Conservation (phyloP, 92 coral and sea anemone species). For the Scolanthus callimorphus region DNA sequence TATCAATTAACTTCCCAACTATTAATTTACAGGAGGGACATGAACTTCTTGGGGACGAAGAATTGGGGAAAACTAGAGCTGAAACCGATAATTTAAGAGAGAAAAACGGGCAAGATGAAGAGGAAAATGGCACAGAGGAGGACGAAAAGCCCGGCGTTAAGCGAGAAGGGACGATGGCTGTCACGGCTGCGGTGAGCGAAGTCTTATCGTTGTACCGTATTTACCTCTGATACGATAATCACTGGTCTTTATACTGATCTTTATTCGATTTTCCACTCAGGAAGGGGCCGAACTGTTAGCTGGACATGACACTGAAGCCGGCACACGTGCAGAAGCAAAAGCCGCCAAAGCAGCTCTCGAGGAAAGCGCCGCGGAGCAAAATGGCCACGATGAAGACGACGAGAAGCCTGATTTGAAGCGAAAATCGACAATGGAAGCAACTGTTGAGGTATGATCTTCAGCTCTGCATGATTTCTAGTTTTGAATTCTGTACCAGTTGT, state of each 20-base stretch:
- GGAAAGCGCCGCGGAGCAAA: constrained; percentile 68
- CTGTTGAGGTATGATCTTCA: constrained; percentile 62
- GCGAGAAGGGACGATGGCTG: constrained; percentile 80
- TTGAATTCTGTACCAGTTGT: constrained; percentile 7
- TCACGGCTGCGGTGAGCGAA: constrained; percentile 70
- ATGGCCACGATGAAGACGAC: constrained; percentile 66
- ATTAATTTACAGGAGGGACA: constrained; percentile 76
- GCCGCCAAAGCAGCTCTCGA: constrained; percentile 75
- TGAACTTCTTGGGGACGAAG: constrained; percentile 85
- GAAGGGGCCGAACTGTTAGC: constrained; percentile 90
- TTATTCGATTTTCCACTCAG: constrained; percentile 23
- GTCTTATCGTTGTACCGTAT: no score
- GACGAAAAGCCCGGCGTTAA: constrained; percentile 79
- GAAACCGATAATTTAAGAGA: constrained; percentile 74
- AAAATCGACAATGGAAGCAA: constrained; percentile 82
- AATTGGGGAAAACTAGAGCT: constrained; percentile 90
- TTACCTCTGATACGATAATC: no score
- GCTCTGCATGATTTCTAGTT: constrained; percentile 1
- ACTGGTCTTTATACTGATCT: neutral
- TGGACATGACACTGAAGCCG: constrained; percentile 77
- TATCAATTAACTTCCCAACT: no score
- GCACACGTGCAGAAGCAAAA: constrained; percentile 89
- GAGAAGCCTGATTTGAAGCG: constrained; percentile 92
- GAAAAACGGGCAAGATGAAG: constrained; percentile 48
- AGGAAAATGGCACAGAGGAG: constrained; percentile 25